phyloP scores from a whole-genome alignment of 1,140 invertebrate species.

The Cotesia glomerata region DNA sequence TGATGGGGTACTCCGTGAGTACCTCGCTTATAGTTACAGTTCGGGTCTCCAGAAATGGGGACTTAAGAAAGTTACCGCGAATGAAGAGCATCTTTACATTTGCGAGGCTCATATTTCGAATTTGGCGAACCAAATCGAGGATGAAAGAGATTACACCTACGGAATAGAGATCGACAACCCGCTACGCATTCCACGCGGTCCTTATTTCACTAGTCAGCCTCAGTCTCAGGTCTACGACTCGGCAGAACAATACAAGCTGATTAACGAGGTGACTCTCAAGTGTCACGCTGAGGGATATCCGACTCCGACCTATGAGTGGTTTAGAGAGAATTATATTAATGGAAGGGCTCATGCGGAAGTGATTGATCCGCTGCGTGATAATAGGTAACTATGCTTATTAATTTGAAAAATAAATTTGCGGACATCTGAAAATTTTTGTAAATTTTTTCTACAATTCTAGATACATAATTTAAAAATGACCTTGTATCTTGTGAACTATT shows the following conservation, averaged over 20 bases:
- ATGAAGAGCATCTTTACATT: constrained; percentile 80
- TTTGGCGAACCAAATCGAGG: constrained; percentile 74
- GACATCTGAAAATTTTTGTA: too few relatives aligned
- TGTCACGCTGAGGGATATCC: constrained; percentile 91
- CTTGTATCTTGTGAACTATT: too few relatives aligned
- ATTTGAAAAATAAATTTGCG: too few relatives aligned
- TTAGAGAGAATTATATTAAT: constrained; percentile 84
- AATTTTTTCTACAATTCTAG: too few relatives aligned
- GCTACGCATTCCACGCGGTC: constrained; percentile 81
- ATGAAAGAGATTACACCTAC: constrained; percentile 83
- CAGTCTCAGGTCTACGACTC: constrained; percentile 82
- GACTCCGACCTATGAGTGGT: constrained; percentile 90
- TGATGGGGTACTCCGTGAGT: constrained; percentile 61
- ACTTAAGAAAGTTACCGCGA: constrained; percentile 78
- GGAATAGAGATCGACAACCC: constrained; percentile 79
- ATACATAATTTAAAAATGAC: too few relatives aligned
- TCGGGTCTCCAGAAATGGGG: constrained; percentile 80
- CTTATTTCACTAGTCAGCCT: constrained; percentile 87
- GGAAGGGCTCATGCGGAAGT: constrained; percentile 72
- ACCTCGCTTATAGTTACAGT: constrained; percentile 74
- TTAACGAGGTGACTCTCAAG: constrained; percentile 77
- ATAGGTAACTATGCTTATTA: too few relatives aligned
- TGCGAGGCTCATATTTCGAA: constrained; percentile 80
- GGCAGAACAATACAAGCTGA: constrained; percentile 68
- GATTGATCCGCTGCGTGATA: constrained; percentile 75